Conservation (phyloP, 37 sponge, comb jelly and placozoan species). For the Agelas oroides region DNA sequence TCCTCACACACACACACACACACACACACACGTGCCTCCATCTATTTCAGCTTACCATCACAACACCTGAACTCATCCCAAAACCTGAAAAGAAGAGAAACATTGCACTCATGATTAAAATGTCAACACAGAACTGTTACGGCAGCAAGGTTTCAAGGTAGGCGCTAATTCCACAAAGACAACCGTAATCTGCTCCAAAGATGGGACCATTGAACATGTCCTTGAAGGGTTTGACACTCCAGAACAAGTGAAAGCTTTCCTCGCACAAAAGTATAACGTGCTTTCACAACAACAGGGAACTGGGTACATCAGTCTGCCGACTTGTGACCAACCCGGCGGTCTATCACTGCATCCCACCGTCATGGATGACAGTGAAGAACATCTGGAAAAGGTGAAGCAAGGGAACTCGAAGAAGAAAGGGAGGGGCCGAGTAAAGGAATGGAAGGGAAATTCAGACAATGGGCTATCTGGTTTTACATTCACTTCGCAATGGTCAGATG, state of each 20-base stretch:
- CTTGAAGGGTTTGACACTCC: slow-evolving; percentile 21
- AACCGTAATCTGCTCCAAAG: slow-evolving; percentile 8
- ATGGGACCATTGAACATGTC: slow-evolving; percentile 19
- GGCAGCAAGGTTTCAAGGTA: slow-evolving; percentile 42
- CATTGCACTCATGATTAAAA: not conserved
- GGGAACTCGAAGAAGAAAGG: too few species aligned
- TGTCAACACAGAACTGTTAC: slow-evolving; percentile 33
- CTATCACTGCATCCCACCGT: not conserved
- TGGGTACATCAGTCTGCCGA: slow-evolving; percentile 27
- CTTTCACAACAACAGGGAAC: slow-evolving; percentile 22
- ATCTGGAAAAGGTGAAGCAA: not conserved
- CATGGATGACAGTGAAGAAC: not conserved
- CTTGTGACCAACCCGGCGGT: slow-evolving; percentile 8
- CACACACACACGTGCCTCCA: too few species aligned
- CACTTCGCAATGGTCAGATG: not conserved
- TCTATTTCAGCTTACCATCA: too few species aligned
- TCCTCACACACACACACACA: too few species aligned
- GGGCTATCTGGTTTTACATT: not conserved
- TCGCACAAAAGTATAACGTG: slow-evolving; percentile 15
- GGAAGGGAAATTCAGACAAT: not conserved
- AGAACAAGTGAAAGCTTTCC: slow-evolving; percentile 13
- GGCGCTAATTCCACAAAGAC: not conserved
- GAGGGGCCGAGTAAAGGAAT: too few species aligned
- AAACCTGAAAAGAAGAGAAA: not conserved
- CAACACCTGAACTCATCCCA: too few species aligned